Percentiles rank a stretch among this genome's conserved stretches.
Conservation (phyloP, 2,888 invertebrate genomes). For the Aricia artaxerxes region DNA sequence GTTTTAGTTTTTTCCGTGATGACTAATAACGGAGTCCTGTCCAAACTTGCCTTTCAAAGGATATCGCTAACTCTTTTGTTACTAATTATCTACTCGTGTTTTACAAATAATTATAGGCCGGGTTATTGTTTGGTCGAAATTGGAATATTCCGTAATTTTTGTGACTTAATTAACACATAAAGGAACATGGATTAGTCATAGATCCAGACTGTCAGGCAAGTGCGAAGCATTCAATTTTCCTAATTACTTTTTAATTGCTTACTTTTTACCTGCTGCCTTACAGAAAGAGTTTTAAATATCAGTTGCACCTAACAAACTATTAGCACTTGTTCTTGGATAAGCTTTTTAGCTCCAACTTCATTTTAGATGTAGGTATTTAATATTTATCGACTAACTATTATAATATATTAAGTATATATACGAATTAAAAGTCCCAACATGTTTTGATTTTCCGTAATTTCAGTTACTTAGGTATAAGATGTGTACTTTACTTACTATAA, state of each 20-base stretch:
- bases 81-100: slow-evolving; percentile 23
- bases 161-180: slow-evolving; percentile 4
- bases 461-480: background rate
- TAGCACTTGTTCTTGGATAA: background rate
- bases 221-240: background rate
- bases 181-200: slow-evolving; percentile 7
- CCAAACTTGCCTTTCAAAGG: slow-evolving; percentile 20
- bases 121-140: background rate
- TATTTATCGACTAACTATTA: background rate
- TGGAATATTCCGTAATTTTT: background rate
- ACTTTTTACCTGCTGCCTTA: background rate
- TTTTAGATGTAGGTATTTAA: background rate
- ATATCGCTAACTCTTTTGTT: slow-evolving; percentile 28
- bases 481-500: too few species aligned
- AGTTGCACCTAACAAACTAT: background rate
- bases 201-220: background rate
- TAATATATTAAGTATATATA: background rate
- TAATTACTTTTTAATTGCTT: slow-evolving; percentile 5
- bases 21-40: slow-evolving; percentile 21
- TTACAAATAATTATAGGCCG: slow-evolving; percentile 10
- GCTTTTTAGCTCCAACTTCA: background rate
- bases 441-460: background rate
- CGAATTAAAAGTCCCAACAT: background rate
- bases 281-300: background rate
- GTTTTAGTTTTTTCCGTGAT: slow-evolving; percentile 27